Evolutionary conservation across 2,797 vertebrate genomes (phyloP).

Genomic region (Xenops minutus): DNA sequence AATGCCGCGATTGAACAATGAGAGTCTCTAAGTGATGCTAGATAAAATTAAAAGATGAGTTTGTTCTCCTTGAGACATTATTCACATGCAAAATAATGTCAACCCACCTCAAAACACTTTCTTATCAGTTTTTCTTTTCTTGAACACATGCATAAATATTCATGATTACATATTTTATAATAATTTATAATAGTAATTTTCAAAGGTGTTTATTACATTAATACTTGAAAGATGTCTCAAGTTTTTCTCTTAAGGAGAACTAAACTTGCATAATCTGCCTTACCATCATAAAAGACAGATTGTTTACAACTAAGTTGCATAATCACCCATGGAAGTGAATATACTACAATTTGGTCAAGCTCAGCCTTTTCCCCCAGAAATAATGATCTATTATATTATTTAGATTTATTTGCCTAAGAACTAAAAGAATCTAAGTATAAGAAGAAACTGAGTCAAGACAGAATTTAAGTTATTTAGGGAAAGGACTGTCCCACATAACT

Average conservation of each 20-base stretch:
- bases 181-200: background rate
- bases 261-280: background rate
- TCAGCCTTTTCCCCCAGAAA: background rate
- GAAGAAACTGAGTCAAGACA: background rate
- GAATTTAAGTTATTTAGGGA: background rate
- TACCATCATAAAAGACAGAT: background rate
- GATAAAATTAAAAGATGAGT: background rate
- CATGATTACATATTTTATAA: background rate
- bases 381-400: background rate
- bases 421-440: background rate
- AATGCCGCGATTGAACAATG: background rate
- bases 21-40: background rate
- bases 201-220: background rate
- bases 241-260: background rate
- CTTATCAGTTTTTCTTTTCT: background rate
- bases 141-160: background rate
- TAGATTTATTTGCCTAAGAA: background rate
- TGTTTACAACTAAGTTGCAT: background rate
- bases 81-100: rapidly evolving
- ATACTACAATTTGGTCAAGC: background rate
- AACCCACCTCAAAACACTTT: background rate
- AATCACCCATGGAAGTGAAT: background rate
- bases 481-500: background rate
- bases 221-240: background rate
- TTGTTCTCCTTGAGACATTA: background rate